These are phyloP conservation scores for Melopsittacus undulatus DNA, from an alignment of 2,797 vertebrate species.

Conservation along the genomic window DNA sequence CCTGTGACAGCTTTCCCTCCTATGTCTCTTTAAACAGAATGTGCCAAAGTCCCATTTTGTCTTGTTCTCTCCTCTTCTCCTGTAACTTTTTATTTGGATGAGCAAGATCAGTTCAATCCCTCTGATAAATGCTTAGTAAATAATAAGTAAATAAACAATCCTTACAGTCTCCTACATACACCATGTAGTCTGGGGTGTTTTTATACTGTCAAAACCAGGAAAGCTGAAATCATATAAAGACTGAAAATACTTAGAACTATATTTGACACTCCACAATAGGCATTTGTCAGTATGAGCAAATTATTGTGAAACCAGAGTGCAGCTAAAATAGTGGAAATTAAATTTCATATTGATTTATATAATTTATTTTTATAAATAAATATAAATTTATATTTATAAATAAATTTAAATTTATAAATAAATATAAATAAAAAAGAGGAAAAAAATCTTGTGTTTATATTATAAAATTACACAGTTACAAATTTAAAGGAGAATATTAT, in stretches of 20 bases:
- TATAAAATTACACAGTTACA: accelerated
- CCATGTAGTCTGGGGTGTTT: neutral
- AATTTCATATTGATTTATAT: neutral
- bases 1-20: neutral
- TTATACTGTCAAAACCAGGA: neutral
- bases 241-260: neutral
- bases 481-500: neutral
- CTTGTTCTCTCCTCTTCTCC: neutral
- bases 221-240: neutral
- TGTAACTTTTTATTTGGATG: neutral
- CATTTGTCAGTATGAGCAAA: neutral
- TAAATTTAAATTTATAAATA: too few species aligned
- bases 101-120: neutral
- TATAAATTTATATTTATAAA: too few species aligned
- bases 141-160: neutral
- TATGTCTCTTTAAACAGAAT: neutral
- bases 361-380: too few species aligned
- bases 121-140: neutral
- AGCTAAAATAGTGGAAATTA: neutral
- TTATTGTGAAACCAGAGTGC: neutral
- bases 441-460: accelerated
- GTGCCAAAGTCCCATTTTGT: neutral
- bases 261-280: accelerated
- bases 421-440: accelerated
- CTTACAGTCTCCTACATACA: neutral